Evolutionary conservation across 2,888 invertebrate species (phyloP), one percentile per base, ranked within the genome.

Genomic region (Lampropteryx suffumata): DNA sequence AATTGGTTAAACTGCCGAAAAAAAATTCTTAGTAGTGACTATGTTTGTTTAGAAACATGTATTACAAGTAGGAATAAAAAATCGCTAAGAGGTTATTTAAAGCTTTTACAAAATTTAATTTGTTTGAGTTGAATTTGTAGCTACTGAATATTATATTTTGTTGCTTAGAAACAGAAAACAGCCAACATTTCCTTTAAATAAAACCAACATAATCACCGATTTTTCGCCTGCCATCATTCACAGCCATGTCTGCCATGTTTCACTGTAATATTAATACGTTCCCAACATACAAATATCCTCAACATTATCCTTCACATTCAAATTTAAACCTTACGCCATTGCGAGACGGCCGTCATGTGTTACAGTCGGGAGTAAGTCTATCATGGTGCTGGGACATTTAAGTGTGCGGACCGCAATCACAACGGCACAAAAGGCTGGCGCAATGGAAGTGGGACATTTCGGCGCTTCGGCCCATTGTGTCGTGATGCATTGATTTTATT

Each of bases 211-310:
- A 72, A 70, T 71, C 67, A 69, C 59, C 62, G 65, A 64, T 69
- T 65, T 58, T 62, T 50, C 59, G 59, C 56, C 59, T 60, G 57
- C 61, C 61, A 59, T 69, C 70, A 61, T 64, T 63, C 65, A 57
- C 55, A 50, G 41, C 30, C 37, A 36, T 32, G 27, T 50, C 43
- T 44, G 44, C 67, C 66, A 67, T 68, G 71, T 71, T 69, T 71
- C 71, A 71, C 69, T 69, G 71, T 71, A 71, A 71, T 71, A 70
- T 69, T 71, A 71, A 71, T 71, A 66, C 60, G 55, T 40, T 47
- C 54, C 58, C 30, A 57, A 33, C 17, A 17, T 51, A 50, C 49
- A 32, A 55, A 14, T 29, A 29, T 45, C 27, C 14, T 14, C 13
- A 45, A 3, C 9, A 14, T n/a, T 1, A 6, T 4, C 7, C 9